Base-by-base conservation (phyloP, 2,797 vertebrate species). In the Thaleichthys pacificus region DNA sequence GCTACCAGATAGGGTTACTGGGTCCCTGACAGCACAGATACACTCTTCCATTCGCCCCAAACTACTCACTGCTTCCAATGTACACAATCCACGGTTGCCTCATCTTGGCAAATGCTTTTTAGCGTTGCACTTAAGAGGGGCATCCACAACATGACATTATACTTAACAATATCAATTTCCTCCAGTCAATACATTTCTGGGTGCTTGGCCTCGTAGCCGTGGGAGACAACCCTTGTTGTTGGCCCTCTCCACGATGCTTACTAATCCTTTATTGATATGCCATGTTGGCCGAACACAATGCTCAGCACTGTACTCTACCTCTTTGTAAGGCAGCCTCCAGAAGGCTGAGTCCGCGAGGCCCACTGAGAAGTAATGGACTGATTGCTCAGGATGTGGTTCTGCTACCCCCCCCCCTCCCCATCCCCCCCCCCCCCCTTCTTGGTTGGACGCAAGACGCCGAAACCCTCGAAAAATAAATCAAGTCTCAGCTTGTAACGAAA, bases 1-100 rank as follows among this genome's bases (percentile, higher is more conserved):
- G 61, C 82, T 85, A 71, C 83, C 88, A 91, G 88, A 85, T 74
- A 47, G 6, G 60, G 61, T 67, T n/a, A 68, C 49, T 30, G 80
- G 86, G 77, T 86, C 75, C 42, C 71, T 74, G 68, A 6, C 12
- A 42, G 38, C 38, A 42, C 42, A 70, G 75, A 84, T 80, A 80
- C 87, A 89, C 82, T 69, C 80, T 82, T 83, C 66, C 35, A 64
- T 69, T 80, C 77, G 68, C 65, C 42, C 42, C 76, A 80, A 69
- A 80, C 63, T 72, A 81, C 77, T 73, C 61, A 77, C 30, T 11
- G 66, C 64, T 22, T 73, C 11, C 21, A 61, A 0, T 8, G 26
- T 3, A n/a, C 76, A 81, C 24, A 51, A 82, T 51, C 65, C 49
- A 14, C 21, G 22, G 65, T 51, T 51, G 19, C 38, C 61, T 62